These are phyloP conservation scores for Hemitrygon akajei DNA, from an alignment of 2,797 vertebrate species.

Conservation along the genomic window DNA sequence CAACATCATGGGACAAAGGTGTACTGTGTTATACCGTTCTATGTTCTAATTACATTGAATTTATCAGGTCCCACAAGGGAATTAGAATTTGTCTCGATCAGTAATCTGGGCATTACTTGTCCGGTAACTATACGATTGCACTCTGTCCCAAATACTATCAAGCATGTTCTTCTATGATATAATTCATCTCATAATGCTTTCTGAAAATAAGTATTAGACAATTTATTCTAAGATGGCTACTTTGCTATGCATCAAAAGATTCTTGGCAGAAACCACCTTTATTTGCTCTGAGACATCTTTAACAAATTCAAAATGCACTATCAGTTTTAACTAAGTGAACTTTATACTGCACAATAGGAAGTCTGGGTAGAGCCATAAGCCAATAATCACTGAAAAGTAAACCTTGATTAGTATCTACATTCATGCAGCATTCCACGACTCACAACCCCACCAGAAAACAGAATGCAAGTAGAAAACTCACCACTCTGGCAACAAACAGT, in stretches of 20 bases:
- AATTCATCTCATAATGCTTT: background rate
- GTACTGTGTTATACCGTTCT: too few species aligned
- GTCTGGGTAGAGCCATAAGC: background rate
- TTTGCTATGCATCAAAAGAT: too few species aligned
- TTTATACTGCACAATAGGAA: background rate
- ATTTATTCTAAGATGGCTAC: too few species aligned
- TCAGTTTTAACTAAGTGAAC: background rate
- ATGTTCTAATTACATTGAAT: too few species aligned
- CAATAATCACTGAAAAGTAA: background rate
- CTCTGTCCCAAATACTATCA: background rate
- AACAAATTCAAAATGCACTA: background rate
- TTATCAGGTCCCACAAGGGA: too few species aligned
- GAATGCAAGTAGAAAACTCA: slow-evolving; percentile 51
- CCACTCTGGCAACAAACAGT: slow-evolving; percentile 85
- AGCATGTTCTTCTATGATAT: background rate
- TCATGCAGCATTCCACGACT: background rate
- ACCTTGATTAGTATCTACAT: background rate
- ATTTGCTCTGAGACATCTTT: background rate
- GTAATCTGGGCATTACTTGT: too few species aligned
- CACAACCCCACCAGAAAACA: background rate
- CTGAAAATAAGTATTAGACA: background rate
- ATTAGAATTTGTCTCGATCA: too few species aligned
- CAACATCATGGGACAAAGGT: too few species aligned
- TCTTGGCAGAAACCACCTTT: too few species aligned
- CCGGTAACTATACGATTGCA: too few species aligned